Evolutionary conservation across 2,797 vertebrate species (phyloP), one percentile per base, ranked within the genome.

Genomic region (Phyllotis vaccarum): DNA sequence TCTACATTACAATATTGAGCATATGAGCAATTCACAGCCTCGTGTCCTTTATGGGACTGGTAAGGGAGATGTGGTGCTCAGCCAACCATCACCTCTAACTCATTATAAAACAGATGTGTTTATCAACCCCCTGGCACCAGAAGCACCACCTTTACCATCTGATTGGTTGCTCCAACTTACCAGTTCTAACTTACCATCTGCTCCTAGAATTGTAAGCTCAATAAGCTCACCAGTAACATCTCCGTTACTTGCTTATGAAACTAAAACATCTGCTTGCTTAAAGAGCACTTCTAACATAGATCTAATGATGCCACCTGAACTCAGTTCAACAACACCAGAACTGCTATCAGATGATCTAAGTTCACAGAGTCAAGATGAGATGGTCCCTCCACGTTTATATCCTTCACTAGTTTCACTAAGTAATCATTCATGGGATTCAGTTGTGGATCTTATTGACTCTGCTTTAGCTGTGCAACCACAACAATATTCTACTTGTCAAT

Each of bases 91-190:
- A 80, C 27, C 66, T 86, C 10, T 0, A 46, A 17, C 1, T 89
- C 13, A 0, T 49, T 11, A 5, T 52, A 91, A 89, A 93, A 58
- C 74, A 52, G 9, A 80, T 17, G 88, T 91, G 11, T 93, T 91
- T 43, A 54, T 95, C 60, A 96, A 76, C 16, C 60, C 94, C 14
- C 64, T 49, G 10, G 90, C 86, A 31, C 92, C 92, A 64, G 29
- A 27, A 24, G n/a, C 86, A 95, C 94, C 92, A 80, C 79, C 74
- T 37, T 54, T 91, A 40, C 91, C 66, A 22, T 11, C 60, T 27
- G 17, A 96, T n/a, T 82, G 66, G 58, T 29, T 70, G 68, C 2
- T 54, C 75, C 19, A 49, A 16, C 43, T 89, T 76, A 81, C 43
- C 80, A 11, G 27, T 70, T 81, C 91, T 60, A 58, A 93, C 46